Conservation (phyloP, 2,113 vertebrate species). For the Menura novaehollandiae region DNA sequence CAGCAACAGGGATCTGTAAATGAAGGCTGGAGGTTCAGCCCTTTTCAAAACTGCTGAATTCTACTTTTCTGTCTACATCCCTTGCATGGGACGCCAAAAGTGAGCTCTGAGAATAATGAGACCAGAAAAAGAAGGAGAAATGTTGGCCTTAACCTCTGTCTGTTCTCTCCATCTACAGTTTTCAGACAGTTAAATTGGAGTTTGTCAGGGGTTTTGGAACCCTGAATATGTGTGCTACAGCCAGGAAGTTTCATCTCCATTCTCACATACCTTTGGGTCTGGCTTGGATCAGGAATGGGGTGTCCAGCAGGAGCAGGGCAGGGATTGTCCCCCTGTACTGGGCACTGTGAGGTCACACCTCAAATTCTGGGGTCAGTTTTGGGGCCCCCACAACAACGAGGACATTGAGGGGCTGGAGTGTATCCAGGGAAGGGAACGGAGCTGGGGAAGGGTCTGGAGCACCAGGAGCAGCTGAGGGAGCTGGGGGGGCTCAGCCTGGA, state of each 20-base stretch:
- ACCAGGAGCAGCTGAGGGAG: neutral
- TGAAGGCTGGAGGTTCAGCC: neutral
- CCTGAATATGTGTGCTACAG: rapidly evolving
- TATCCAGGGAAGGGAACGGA: neutral
- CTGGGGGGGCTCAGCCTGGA: neutral
- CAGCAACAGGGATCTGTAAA: neutral
- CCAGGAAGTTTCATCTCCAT: neutral
- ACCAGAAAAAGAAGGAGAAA: neutral
- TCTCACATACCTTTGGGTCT: neutral
- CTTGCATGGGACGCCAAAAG: neutral
- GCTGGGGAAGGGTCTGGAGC: neutral
- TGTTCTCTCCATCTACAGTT: neutral
- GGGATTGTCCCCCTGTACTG: neutral
- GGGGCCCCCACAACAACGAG: neutral
- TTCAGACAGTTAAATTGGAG: neutral
- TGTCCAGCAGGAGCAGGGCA: neutral
- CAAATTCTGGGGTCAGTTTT: neutral
- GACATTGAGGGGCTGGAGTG: neutral
- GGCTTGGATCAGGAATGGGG: neutral
- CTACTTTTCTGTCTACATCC: neutral
- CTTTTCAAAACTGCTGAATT: neutral
- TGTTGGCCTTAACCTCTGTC: neutral
- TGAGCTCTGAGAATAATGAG: neutral
- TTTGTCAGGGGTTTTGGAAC: neutral
- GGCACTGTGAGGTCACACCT: neutral